Evolutionary conservation across 1,140 invertebrate species (phyloP).

Genomic region (Drosophila gunungcola): DNA sequence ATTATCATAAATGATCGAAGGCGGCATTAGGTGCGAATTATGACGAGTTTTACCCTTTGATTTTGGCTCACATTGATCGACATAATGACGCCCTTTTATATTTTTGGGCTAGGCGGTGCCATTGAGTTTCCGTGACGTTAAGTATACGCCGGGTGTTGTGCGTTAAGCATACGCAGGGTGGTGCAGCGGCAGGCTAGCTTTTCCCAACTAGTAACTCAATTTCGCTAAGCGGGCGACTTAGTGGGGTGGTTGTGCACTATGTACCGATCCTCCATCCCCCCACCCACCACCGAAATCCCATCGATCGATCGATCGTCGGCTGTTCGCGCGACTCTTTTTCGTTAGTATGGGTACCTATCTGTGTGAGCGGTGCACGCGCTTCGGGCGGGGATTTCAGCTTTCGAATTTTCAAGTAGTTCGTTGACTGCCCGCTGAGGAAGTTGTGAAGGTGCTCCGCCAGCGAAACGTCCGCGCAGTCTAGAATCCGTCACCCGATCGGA

Average conservation of each 20-base stretch:
- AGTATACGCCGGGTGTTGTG: slow-evolving; percentile 52
- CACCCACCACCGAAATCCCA: slow-evolving; percentile 14
- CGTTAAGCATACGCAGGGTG: slow-evolving; percentile 59
- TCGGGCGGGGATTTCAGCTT: slow-evolving; percentile 73
- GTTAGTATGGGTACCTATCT: slow-evolving; percentile 9
- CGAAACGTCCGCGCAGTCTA: slow-evolving; percentile 70
- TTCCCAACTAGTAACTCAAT: slow-evolving; percentile 29
- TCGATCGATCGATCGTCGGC: slow-evolving; percentile 64
- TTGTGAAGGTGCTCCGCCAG: slow-evolving; percentile 73
- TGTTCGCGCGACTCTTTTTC: slow-evolving; percentile 43
- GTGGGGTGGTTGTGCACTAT: slow-evolving; percentile 26
- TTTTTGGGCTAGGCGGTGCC: slow-evolving; percentile 4
- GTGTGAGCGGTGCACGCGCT: slow-evolving; percentile 68
- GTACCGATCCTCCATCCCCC: slow-evolving; percentile 13
- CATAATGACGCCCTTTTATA: slow-evolving; percentile 8
- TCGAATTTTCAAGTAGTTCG: slow-evolving; percentile 83
- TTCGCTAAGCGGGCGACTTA: slow-evolving; percentile 53
- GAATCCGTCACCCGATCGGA: slow-evolving; percentile 69
- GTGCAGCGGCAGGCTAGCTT: slow-evolving; percentile 28
- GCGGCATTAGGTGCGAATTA: slow-evolving; percentile 69
- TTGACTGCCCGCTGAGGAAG: slow-evolving; percentile 75
- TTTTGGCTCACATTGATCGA: slow-evolving; percentile 30
- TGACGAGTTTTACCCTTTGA: slow-evolving; percentile 56
- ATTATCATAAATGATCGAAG: slow-evolving; percentile 73
- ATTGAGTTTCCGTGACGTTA: slow-evolving; percentile 31